phyloP scores from a whole-genome alignment of 2,888 invertebrate species.

The Caenorhabditis macrosperma region DNA sequence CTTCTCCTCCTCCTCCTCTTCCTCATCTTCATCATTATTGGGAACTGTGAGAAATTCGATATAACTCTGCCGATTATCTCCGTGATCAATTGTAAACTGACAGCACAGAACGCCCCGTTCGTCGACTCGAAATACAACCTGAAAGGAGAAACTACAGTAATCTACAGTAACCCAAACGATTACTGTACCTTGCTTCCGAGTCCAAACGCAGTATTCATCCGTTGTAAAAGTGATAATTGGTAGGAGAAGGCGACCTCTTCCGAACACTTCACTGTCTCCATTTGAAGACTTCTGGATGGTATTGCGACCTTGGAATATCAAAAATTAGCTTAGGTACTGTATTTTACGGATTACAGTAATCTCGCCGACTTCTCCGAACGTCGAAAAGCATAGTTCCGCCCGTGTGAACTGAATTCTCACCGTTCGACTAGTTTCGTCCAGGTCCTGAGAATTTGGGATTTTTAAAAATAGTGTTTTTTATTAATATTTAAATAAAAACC shows the following conservation, averaged over 20 bases:
- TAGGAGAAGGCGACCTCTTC: slow-evolving; percentile 34
- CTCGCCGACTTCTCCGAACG: slow-evolving; percentile 50
- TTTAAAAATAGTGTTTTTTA: not conserved
- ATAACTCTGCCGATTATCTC: slow-evolving; percentile 51
- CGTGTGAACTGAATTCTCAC: slow-evolving; percentile 23
- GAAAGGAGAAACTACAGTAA: not conserved
- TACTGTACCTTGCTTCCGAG: slow-evolving; percentile 34
- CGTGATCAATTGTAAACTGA: slow-evolving; percentile 58
- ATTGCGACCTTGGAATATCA: slow-evolving; percentile 24
- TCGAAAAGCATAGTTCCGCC: slow-evolving; percentile 19
- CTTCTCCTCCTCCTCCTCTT: not conserved
- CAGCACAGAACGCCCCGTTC: slow-evolving; percentile 59
- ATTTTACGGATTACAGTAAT: slow-evolving; percentile 22
- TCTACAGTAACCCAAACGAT: not conserved
- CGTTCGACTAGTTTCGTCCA: slow-evolving; percentile 34
- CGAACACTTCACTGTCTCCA: slow-evolving; percentile 42
- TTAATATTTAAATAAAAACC: not conserved
- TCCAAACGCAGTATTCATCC: slow-evolving; percentile 41
- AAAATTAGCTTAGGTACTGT: not conserved
- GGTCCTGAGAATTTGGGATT: slow-evolving; percentile 39
- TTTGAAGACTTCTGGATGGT: slow-evolving; percentile 46
- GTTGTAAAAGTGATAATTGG: slow-evolving; percentile 37
- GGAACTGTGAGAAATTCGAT: slow-evolving; percentile 61
- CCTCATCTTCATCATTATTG: slow-evolving; percentile 14
- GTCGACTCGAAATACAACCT: slow-evolving; percentile 62